Conservation (phyloP, 1,140 invertebrate genomes). For the Drosophila persimilis region DNA sequence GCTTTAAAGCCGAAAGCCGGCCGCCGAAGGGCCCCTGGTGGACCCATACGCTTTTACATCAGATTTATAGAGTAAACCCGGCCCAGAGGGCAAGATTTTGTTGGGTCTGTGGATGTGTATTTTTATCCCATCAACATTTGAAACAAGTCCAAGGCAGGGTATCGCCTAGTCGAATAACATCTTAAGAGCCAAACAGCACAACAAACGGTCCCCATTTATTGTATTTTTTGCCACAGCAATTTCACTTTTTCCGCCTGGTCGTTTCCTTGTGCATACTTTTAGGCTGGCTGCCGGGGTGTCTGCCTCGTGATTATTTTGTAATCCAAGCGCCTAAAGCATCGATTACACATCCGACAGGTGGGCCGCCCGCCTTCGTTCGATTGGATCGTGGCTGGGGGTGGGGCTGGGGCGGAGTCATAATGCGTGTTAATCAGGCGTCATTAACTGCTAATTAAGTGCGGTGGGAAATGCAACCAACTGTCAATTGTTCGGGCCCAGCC, state of each 20-base stretch:
- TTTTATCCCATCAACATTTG: neutral
- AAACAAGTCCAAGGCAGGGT: neutral
- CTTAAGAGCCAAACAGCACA: neutral
- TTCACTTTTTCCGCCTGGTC: slow-evolving; percentile 39
- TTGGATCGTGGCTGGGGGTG: neutral
- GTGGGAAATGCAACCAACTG: slow-evolving; percentile 76
- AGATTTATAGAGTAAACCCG: slow-evolving; percentile 41
- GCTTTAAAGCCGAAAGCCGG: slow-evolving; percentile 48
- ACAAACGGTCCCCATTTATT: neutral
- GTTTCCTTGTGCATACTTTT: slow-evolving; percentile 68
- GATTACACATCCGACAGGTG: slow-evolving; percentile 63
- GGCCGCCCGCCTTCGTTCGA: neutral
- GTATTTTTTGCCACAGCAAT: slow-evolving; percentile 19
- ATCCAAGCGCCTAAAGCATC: slow-evolving; percentile 74
- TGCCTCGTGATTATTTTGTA: slow-evolving; percentile 69
- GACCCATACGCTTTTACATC: slow-evolving; percentile 35
- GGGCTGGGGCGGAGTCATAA: slow-evolving; percentile 40
- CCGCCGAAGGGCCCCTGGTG: slow-evolving; percentile 19
- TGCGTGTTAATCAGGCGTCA: slow-evolving; percentile 80
- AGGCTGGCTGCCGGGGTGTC: slow-evolving; percentile 23
- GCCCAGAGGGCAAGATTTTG: slow-evolving; percentile 1
- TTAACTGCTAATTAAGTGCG: slow-evolving; percentile 81
- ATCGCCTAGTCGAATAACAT: slow-evolving; percentile 3
- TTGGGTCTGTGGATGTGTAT: too few relatives aligned
- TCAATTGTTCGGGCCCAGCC: slow-evolving; percentile 63